Evolutionary conservation across 2,113 vertebrate genomes (phyloP).

Genomic region (Psittacus erithacus): DNA sequence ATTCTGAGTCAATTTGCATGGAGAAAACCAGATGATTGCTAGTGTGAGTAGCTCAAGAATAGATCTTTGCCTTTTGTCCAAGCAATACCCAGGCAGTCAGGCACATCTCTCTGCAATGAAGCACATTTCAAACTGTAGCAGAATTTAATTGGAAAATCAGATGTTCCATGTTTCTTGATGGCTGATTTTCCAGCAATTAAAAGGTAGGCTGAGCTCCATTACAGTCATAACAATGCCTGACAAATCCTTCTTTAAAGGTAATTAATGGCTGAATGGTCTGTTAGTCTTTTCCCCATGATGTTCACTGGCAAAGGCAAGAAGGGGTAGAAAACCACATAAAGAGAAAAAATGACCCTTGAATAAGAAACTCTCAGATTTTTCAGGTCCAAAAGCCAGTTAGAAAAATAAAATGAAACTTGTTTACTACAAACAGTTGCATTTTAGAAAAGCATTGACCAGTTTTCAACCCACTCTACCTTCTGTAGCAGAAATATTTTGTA

Average conservation of each 20-base stretch:
- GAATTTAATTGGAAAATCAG: slow-evolving; percentile 21
- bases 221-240: background rate
- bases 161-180: background rate
- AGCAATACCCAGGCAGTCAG: background rate
- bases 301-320: background rate
- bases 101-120: background rate
- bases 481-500: background rate
- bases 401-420: background rate
- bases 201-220: background rate
- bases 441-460: background rate
- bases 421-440: background rate
- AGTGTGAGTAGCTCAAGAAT: background rate
- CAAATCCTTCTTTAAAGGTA: background rate
- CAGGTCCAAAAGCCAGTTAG: background rate
- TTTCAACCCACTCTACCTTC: background rate
- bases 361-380: background rate
- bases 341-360: background rate
- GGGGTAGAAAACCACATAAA: background rate
- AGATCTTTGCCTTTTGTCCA: background rate
- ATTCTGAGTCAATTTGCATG: background rate
- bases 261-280: background rate
- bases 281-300: background rate
- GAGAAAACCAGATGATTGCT: background rate
- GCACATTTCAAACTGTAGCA: background rate
- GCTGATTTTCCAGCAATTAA: slow-evolving; percentile 4